These are phyloP conservation scores for Melipona beecheii DNA, from an alignment of 2,888 invertebrate genomes.

Conservation along the genomic window DNA sequence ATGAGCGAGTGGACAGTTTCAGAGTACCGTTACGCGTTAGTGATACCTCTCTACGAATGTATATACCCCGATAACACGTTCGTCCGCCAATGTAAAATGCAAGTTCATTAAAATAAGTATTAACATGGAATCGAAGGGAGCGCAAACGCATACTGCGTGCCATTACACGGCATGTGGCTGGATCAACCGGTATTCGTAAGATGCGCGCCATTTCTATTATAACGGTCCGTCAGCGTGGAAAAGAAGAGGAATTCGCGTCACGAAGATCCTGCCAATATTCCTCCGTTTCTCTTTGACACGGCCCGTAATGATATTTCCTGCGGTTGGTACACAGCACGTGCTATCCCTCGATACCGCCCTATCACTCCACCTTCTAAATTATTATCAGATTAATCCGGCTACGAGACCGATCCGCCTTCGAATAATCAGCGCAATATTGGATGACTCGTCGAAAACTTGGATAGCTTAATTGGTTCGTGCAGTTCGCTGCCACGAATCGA, in stretches of 20 bases:
- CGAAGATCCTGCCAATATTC: neutral
- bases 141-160: constrained; percentile 17
- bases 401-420: neutral
- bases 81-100: constrained; percentile 25
- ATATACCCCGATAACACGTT: constrained; percentile 15
- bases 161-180: constrained; percentile 23
- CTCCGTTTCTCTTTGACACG: neutral
- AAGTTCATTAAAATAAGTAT: constrained; percentile 34
- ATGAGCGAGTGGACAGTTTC: constrained; percentile 11
- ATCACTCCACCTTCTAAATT: too few relatives aligned
- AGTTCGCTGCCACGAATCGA: too few relatives aligned
- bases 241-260: constrained; percentile 35
- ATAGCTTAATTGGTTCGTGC: neutral
- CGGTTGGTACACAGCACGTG: neutral
- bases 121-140: constrained; percentile 30
- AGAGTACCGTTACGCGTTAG: constrained; percentile 38
- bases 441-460: neutral
- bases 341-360: too few relatives aligned
- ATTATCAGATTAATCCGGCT: neutral
- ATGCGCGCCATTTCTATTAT: constrained; percentile 47
- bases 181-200: constrained; percentile 42
- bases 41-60: neutral
- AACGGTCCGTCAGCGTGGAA: constrained; percentile 48
- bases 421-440: constrained; percentile 11
- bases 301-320: neutral